phyloP scores from a whole-genome alignment of 2,797 vertebrate genomes.

The Mus spretus region DNA sequence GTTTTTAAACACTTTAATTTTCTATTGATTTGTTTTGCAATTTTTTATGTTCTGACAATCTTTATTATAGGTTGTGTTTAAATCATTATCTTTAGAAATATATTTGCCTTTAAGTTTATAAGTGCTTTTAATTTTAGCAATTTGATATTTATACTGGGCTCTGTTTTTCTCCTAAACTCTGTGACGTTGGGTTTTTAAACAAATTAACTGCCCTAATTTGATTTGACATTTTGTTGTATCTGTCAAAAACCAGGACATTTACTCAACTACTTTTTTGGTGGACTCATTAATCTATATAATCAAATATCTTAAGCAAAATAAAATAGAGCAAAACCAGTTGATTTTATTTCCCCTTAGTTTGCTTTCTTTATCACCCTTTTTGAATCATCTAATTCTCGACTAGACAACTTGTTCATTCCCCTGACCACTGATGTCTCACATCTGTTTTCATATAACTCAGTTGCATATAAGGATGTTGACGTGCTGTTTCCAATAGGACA shows the following conservation, averaged over 20 bases:
- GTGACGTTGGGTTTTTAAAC: background rate
- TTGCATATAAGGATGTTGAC: slow-evolving; percentile 27
- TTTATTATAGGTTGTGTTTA: slow-evolving; percentile 18
- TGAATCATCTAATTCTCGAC: background rate
- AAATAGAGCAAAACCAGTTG: slow-evolving; percentile 6
- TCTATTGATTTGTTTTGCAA: too few species aligned
- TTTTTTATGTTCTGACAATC: slow-evolving; percentile 5
- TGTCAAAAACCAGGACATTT: slow-evolving; percentile 26
- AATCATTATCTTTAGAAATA: slow-evolving; percentile 42
- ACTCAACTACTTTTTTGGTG: slow-evolving; percentile 48
- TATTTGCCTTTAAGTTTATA: background rate
- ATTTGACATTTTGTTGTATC: background rate
- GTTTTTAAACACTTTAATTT: too few species aligned
- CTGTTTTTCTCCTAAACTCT: slow-evolving; percentile 63
- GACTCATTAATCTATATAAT: background rate
- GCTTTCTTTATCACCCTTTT: background rate
- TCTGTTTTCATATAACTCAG: slow-evolving; percentile 28
- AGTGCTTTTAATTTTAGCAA: slow-evolving; percentile 39
- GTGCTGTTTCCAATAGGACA: slow-evolving; percentile 56
- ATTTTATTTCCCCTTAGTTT: slow-evolving; percentile 46
- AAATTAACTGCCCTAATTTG: slow-evolving; percentile 45
- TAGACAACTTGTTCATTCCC: slow-evolving; percentile 58
- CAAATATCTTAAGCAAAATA: slow-evolving; percentile 35
- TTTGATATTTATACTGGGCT: slow-evolving; percentile 11
- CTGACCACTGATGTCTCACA: background rate